Evolutionary conservation across 1,140 invertebrate species (phyloP), one percentile per base, ranked within the genome.

Genomic region (Aphis gossypii): DNA sequence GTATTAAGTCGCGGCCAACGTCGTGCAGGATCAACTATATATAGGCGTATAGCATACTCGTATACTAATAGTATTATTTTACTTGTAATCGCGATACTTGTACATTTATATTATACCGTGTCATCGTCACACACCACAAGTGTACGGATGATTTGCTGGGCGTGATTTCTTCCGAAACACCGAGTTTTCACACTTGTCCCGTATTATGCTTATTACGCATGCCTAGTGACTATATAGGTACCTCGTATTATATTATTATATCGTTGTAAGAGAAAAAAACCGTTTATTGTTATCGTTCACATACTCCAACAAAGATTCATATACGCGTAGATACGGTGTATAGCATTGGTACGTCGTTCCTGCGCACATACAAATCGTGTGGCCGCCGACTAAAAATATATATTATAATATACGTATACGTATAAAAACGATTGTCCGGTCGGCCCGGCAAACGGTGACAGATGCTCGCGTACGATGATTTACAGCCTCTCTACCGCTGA

Each of bases 381-480:
- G 23, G 56, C 56, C 56, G 56, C 25, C 1, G 7, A 60, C 56
- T 60, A 60, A 60, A 60, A 25, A 60, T 14, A n/a, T 56, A 9
- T 56, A 56, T 51, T 11, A 51, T 51, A 51, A 51, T 23, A 54
- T 54, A 54, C 2, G 21, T 23, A 5, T 18, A 20, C 30, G 3
- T 68, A 86, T 46, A 18, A 46, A 86, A n/a, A 86, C 84, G 84
- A 86, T 86, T 86, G 84, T 44, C 84, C 83, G 83, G 41, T 25
- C 83, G 83, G 41, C 56, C 60, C 90, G 30, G 60, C 60, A 68
- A n/a, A 68, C 60, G 30, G 60, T 92, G 90, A 92, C 90, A 92
- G 90, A 82, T 68, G 56, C 30, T 68, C 30, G 46, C 30, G n/a
- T 51, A 46, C 25, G 84, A 90, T 90, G 89, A 90, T 90, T 68